Base-by-base conservation (phyloP, 2,797 vertebrate species). In the Corythornis leucogaster region DNA sequence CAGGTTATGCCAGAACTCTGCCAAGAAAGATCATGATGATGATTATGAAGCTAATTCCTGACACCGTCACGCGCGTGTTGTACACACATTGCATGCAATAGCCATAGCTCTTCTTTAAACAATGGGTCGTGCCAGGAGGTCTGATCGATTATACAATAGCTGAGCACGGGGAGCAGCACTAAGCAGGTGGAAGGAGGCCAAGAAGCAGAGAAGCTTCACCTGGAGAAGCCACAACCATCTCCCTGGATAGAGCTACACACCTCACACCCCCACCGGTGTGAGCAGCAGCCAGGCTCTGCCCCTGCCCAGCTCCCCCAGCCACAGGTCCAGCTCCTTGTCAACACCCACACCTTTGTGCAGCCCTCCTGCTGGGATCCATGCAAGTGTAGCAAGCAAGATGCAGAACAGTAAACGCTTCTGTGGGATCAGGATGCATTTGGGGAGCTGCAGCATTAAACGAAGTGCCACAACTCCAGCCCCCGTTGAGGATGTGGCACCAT, bases 1-100 rank as follows among this genome's bases (percentile, higher is more conserved):
- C 90, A 89, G 82, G 85, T 86, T 84, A 70, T 33, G 94, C 43
- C 92, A 88, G 83, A 79, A 84, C 74, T 76, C 80, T 94, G 93
- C 95, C 92, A 93, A 63, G 90, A 77, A 18, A 67, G 71, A 95
- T 84, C 92, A 68, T 11, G 24, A 75, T 24, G 68, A 88, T 38
- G 78, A 94, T 82, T 70, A 57, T 4, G 64, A 77, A 89, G 93
- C 86, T 84, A 90, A 94, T 82, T 79, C 93, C 4, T 12, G 92
- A 92, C 88, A 45, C 78, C 5, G 13, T 42, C 33, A 6, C 4
- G 85, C 7, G 5, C 45, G 26, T 40, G 67, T 15, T 4, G 71
- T 13, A 61, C 92, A 33, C 5, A 11, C 11, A 17, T 8, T 1
- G 70, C 2, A 2, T 2, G 75, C 90, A 45, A 4, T 2, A 8